Conservation (phyloP, 2,888 invertebrate species). For the Cacoxenus indagator region DNA sequence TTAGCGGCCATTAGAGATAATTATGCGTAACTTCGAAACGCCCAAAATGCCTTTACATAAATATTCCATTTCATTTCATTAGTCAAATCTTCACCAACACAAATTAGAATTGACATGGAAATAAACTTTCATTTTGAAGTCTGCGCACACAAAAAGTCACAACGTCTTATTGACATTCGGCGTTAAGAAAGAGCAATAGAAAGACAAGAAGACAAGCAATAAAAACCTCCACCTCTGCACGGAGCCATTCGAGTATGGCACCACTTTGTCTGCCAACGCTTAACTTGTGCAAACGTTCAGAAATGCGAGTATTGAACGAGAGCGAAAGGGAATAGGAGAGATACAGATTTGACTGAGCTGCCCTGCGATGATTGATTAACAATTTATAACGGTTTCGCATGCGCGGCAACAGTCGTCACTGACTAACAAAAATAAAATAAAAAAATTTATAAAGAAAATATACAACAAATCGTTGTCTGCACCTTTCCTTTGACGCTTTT, state of each 20-base stretch:
- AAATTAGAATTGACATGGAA: too few species aligned
- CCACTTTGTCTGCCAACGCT: conserved; percentile 61
- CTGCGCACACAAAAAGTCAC: neutral
- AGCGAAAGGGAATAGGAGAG: neutral
- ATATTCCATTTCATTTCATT: too few species aligned
- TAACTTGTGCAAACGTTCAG: conserved; percentile 9
- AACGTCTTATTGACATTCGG: neutral
- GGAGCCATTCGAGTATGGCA: conserved; percentile 40
- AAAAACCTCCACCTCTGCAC: neutral
- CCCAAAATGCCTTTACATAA: too few species aligned
- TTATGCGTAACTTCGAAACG: too few species aligned
- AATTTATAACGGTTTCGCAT: conserved; percentile 47
- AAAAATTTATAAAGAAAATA: neutral
- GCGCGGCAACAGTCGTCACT: neutral
- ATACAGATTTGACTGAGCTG: neutral
- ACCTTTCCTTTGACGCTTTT: conserved; percentile 19
- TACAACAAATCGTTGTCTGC: conserved; percentile 31
- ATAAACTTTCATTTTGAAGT: neutral
- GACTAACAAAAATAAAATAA: neutral
- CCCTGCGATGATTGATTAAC: conserved; percentile 50
- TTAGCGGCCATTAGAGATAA: too few species aligned
- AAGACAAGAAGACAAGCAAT: neutral
- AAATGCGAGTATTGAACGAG: too few species aligned
- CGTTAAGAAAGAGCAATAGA: neutral
- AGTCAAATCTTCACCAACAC: neutral